Evolutionary conservation across 2,797 vertebrate species (phyloP).

Genomic region (Ctenopoma multispine): DNA sequence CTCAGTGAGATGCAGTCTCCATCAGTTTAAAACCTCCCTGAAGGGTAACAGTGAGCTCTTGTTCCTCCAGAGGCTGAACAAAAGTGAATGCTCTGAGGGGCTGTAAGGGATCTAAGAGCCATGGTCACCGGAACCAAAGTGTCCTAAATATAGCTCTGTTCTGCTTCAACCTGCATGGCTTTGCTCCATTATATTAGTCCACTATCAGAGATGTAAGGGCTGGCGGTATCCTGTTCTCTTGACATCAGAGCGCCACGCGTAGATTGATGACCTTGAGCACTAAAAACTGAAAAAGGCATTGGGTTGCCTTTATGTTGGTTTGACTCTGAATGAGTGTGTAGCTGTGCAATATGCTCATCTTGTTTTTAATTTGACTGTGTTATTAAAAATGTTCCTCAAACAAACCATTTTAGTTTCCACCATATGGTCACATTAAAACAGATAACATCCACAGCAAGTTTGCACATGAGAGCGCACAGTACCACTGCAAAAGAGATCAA

Average conservation of each 20-base stretch:
- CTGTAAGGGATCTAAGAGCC: constrained; percentile 68
- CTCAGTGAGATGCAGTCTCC: constrained; percentile 66
- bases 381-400: constrained; percentile 9
- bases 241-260: constrained; percentile 31
- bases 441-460: constrained; percentile 31
- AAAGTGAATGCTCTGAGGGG: constrained; percentile 65
- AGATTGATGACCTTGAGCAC: constrained; percentile 47
- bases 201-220: constrained; percentile 56
- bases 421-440: constrained; percentile 38
- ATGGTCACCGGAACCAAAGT: constrained; percentile 66
- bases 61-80: constrained; percentile 67
- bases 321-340: neutral
- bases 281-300: constrained; percentile 21
- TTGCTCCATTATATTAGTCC: constrained; percentile 70
- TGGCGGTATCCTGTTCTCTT: constrained; percentile 42
- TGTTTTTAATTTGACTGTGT: constrained; percentile 6
- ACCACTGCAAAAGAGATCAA: constrained; percentile 30
- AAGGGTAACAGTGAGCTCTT: constrained; percentile 61
- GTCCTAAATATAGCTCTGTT: constrained; percentile 75
- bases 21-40: constrained; percentile 67
- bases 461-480: constrained; percentile 4
- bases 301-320: constrained; percentile 15
- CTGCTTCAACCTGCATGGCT: constrained; percentile 52
- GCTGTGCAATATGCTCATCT: neutral
- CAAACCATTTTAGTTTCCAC: constrained; percentile 11